Base-by-base conservation (phyloP, 2,888 invertebrate species). In the Tenthredo amoena region DNA sequence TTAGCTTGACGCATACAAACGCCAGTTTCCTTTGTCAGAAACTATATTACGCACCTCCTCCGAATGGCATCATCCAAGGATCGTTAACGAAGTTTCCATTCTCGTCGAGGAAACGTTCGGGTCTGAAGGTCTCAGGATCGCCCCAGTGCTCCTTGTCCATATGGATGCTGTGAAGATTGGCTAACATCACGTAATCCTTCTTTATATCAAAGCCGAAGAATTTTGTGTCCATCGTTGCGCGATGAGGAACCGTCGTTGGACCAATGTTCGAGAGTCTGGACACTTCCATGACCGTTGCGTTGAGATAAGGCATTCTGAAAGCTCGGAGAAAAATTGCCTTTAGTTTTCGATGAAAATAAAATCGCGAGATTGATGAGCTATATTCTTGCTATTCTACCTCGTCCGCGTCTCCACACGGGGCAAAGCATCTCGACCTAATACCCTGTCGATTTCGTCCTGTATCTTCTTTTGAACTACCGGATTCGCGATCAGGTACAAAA, bases 251-350 rank as follows among this genome's bases (percentile, higher is more conserved):
- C 0, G 87, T 87, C 72, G 88, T 81, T 6, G 89, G 88, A 7
- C 86, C 87, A 0, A 89, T 87, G 50, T 87, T 87, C 40, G 89
- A 88, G 85, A 89, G 88, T 68, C 92, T 86, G 47, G 89, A 88
- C 0, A 89, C 88, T 87, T 92, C 91, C 87, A 87, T 88, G 7
- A 91, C 83, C 7, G 89, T 89, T 1, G 92, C 91, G 15, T 89
- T 89, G 7, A 89, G 86, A 86, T 88, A 91, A 10, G 90, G 89
- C 86, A 92, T 81, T 0, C 88, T 88, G 81, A 58, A 83, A 86
- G 34, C 12, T 47, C 26, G 26, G 10, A 0, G 12, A 5, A 21
- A 21, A 62, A 26, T 31, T 10, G 50, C 31, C 5, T 26, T 76
- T 15, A n/a, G 31, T 21, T 12, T n/a, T 12, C 2, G 12, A 0